Evolutionary conservation across 2,797 vertebrate species (phyloP).

Genomic region (Oryzias sinensis): DNA sequence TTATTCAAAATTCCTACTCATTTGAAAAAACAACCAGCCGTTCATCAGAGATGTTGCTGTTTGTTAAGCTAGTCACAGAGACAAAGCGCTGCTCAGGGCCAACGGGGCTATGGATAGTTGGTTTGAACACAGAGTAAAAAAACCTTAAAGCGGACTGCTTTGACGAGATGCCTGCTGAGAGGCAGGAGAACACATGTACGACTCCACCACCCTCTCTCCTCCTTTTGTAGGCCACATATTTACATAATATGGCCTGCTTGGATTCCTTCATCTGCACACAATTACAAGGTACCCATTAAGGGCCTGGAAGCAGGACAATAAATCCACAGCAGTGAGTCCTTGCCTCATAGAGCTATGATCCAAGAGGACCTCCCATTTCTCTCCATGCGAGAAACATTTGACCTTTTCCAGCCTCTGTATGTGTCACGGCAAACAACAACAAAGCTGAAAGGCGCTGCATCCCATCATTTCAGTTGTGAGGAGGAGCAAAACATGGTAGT

Average conservation of each 20-base stretch:
- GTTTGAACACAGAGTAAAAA: constrained; percentile 43
- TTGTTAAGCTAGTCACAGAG: constrained; percentile 49
- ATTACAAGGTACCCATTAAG: constrained; percentile 58
- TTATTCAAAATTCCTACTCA: constrained; percentile 17
- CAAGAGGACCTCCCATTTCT: constrained; percentile 43
- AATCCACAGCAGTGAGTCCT: constrained; percentile 43
- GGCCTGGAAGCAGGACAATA: constrained; percentile 45
- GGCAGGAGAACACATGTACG: constrained; percentile 63
- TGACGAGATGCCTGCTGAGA: constrained; percentile 55
- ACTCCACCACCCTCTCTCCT: constrained; percentile 53
- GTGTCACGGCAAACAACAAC: constrained; percentile 61
- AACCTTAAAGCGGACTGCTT: constrained; percentile 60
- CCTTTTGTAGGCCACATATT: constrained; percentile 49
- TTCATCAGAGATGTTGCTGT: constrained; percentile 19
- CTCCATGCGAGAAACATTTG: constrained; percentile 46
- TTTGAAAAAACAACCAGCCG: background rate
- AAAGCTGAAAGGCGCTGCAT: constrained; percentile 34
- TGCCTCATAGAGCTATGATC: constrained; percentile 58
- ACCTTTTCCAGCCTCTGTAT: constrained; percentile 56
- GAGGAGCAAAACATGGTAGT: constrained; percentile 20
- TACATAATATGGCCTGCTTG: constrained; percentile 60
- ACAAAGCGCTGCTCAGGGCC: constrained; percentile 50
- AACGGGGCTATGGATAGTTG: constrained; percentile 64
- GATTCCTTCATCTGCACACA: constrained; percentile 53
- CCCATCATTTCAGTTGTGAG: constrained; percentile 39